Evolutionary conservation across 2,797 vertebrate genomes (phyloP).

Genomic region (Gastrophryne carolinensis): DNA sequence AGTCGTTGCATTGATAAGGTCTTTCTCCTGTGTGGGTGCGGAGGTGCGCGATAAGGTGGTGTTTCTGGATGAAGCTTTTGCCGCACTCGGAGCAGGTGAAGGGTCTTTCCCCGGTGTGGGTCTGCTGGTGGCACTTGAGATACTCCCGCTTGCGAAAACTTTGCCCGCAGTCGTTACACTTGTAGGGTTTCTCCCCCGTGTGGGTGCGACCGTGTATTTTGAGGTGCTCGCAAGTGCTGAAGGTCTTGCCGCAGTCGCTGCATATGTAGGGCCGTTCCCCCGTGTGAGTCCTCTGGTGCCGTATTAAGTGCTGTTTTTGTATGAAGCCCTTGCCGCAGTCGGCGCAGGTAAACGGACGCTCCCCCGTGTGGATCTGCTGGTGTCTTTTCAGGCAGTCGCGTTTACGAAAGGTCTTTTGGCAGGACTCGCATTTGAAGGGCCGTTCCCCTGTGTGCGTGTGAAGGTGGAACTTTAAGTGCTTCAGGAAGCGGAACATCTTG

Average conservation of each 20-base stretch:
- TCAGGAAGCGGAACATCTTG: slow-evolving; percentile 40
- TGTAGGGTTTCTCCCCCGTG: slow-evolving; percentile 58
- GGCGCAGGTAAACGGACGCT: slow-evolving; percentile 39
- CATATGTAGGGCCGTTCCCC: slow-evolving; percentile 59
- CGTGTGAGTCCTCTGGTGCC: slow-evolving; percentile 54
- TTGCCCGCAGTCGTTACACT: slow-evolving; percentile 54
- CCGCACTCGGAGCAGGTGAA: slow-evolving; percentile 48
- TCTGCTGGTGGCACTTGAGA: slow-evolving; percentile 46
- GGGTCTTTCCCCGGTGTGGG: slow-evolving; percentile 31
- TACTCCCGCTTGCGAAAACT: slow-evolving; percentile 37
- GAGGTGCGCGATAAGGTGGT: slow-evolving; percentile 59
- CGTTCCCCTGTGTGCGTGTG: slow-evolving; percentile 74
- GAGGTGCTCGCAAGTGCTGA: slow-evolving; percentile 61
- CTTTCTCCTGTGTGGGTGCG: slow-evolving; percentile 61
- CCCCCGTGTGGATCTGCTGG: slow-evolving; percentile 56
- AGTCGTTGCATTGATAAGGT: slow-evolving; percentile 57
- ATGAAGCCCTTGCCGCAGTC: slow-evolving; percentile 50
- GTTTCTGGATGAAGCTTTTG: slow-evolving; percentile 63
- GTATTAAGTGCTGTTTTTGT: slow-evolving; percentile 48
- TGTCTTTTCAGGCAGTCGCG: slow-evolving; percentile 61
- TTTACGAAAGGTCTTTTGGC: slow-evolving; percentile 61
- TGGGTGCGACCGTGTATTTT: slow-evolving; percentile 57
- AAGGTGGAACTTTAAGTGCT: slow-evolving; percentile 50
- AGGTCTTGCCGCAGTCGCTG: slow-evolving; percentile 54
- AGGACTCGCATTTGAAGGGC: slow-evolving; percentile 71